Conservation (phyloP, 2,888 invertebrate species). For the Perithous albicinctus region DNA sequence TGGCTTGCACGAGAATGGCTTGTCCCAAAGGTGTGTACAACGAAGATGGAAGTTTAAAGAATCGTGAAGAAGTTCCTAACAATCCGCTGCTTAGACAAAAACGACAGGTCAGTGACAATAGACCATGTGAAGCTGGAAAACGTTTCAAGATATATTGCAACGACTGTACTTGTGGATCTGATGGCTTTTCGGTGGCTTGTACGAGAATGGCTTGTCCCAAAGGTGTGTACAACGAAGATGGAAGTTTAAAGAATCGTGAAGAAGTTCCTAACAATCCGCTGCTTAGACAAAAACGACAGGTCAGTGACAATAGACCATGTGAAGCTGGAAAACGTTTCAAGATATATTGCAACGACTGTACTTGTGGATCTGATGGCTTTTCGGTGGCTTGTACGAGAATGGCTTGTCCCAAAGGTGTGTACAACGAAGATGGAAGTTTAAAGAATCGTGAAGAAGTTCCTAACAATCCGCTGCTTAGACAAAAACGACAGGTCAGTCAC, state of each 20-base stretch:
- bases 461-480: neutral
- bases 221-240: neutral
- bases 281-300: conserved; percentile 4
- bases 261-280: neutral
- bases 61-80: neutral
- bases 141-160: neutral
- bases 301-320: neutral
- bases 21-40: neutral
- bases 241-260: neutral
- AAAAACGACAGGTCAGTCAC: conserved; percentile 24
- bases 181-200: neutral
- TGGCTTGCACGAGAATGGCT: conserved; percentile 1
- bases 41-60: neutral
- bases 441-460: neutral
- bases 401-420: neutral
- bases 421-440: conserved; percentile 9
- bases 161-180: neutral
- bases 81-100: neutral
- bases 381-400: conserved; percentile 4
- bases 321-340: neutral
- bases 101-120: neutral
- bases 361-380: neutral
- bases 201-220: conserved; percentile 2
- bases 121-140: neutral
- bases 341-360: neutral